These are phyloP conservation scores for Crotophaga sulcirostris DNA, from an alignment of 2,113 vertebrate species.

Conservation along the genomic window DNA sequence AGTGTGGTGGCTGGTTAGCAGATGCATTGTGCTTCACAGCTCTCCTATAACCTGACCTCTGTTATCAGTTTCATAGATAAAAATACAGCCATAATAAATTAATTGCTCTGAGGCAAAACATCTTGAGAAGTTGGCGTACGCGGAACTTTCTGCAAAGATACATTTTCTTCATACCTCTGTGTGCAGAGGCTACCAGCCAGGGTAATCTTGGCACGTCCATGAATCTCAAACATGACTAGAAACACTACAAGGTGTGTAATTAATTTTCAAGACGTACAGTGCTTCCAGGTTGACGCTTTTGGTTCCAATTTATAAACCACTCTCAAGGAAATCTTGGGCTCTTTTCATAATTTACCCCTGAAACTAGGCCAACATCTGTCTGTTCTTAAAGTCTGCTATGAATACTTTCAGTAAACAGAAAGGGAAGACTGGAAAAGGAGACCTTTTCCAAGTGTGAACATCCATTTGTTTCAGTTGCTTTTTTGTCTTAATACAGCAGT, in stretches of 20 bases:
- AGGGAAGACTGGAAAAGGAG: constrained; percentile 10
- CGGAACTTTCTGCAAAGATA: not conserved
- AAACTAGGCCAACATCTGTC: constrained; percentile 59
- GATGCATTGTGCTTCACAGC: not conserved
- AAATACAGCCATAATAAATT: constrained; percentile 25
- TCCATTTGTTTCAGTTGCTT: constrained; percentile 5
- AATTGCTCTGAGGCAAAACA: constrained; percentile 49
- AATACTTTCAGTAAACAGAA: constrained; percentile 40
- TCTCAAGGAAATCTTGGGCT: constrained; percentile 27
- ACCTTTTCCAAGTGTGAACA: not conserved
- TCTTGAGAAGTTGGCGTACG: constrained; percentile 20
- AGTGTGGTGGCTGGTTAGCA: not conserved
- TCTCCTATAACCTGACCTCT: constrained; percentile 10
- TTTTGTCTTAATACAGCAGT: not conserved
- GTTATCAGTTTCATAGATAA: constrained; percentile 29
- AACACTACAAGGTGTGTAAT: constrained; percentile 39
- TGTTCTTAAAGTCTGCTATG: constrained; percentile 54
- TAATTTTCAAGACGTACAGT: constrained; percentile 50
- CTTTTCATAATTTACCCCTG: constrained; percentile 6
- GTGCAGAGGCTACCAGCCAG: not conserved
- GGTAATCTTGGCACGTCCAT: not conserved
- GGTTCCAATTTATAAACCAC: constrained; percentile 41
- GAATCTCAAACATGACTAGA: not conserved
- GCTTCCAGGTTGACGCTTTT: constrained; percentile 23
- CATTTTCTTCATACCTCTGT: not conserved